phyloP scores from a whole-genome alignment of 2,113 vertebrate genomes.

The Muntiacus reevesi region DNA sequence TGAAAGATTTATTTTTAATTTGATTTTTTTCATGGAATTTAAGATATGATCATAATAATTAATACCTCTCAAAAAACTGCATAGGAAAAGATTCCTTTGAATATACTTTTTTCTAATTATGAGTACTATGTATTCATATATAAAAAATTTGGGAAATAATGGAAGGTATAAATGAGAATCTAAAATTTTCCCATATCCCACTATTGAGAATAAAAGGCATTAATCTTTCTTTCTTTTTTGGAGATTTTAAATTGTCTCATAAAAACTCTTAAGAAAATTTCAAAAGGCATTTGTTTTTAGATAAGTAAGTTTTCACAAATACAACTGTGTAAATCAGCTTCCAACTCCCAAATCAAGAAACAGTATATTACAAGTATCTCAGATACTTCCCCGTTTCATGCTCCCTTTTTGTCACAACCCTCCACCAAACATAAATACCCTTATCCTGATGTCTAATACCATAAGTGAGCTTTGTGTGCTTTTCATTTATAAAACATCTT shows the following conservation, averaged over 20 bases:
- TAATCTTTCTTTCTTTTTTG: neutral
- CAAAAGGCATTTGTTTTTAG: neutral
- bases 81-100: neutral
- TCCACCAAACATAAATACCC: neutral
- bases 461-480: neutral
- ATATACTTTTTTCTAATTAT: conserved; percentile 1
- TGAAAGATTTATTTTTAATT: neutral
- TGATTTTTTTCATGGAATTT: neutral
- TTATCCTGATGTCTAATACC: neutral
- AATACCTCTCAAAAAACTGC: neutral
- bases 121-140: neutral
- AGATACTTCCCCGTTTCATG: neutral
- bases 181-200: neutral
- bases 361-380: neutral
- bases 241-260: neutral
- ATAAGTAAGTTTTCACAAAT: neutral
- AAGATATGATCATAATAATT: neutral
- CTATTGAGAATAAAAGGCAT: neutral
- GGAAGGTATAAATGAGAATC: neutral
- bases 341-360: neutral
- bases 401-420: neutral
- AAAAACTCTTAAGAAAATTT: neutral
- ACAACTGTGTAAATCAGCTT: neutral
- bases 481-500: neutral
- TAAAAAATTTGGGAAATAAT: neutral